Conservation (phyloP, 2,888 invertebrate genomes). For the Eristalis arbustorum region DNA sequence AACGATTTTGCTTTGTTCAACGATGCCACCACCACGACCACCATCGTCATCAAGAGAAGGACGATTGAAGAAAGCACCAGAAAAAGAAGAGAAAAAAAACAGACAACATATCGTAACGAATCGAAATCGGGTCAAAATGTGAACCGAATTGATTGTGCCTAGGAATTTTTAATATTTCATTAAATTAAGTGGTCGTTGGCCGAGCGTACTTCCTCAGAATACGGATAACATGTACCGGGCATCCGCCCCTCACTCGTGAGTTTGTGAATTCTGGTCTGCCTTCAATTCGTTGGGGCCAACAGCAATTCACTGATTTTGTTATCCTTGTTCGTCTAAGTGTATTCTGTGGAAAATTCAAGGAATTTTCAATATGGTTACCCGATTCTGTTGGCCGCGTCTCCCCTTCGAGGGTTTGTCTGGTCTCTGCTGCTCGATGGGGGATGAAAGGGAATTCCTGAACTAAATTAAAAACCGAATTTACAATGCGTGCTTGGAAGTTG, state of each 20-base stretch:
- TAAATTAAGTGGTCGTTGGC: slow-evolving; percentile 77
- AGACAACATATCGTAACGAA: slow-evolving; percentile 48
- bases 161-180: slow-evolving; percentile 80
- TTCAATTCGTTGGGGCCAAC: slow-evolving; percentile 4
- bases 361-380: slow-evolving; percentile 38
- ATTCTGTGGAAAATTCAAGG: slow-evolving; percentile 48
- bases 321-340: slow-evolving; percentile 33
- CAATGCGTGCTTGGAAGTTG: slow-evolving; percentile 39
- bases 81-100: neutral
- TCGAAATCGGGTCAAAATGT: slow-evolving; percentile 65
- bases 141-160: slow-evolving; percentile 66
- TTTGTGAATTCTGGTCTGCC: neutral
- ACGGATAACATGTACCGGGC: neutral
- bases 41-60: neutral
- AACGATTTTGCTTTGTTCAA: slow-evolving; percentile 58
- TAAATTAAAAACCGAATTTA: slow-evolving; percentile 39
- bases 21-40: slow-evolving; percentile 23
- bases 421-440: neutral
- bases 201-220: slow-evolving; percentile 8
- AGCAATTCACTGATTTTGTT: slow-evolving; percentile 49
- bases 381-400: neutral
- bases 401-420: neutral
- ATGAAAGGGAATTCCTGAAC: slow-evolving; percentile 37
- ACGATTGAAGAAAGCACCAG: neutral
- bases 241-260: neutral